Percentiles rank a stretch among this genome's conserved stretches.
These are phyloP conservation scores for Geotrypetes seraphini DNA, from an alignment of 2,797 vertebrate species.

Conservation along the genomic window DNA sequence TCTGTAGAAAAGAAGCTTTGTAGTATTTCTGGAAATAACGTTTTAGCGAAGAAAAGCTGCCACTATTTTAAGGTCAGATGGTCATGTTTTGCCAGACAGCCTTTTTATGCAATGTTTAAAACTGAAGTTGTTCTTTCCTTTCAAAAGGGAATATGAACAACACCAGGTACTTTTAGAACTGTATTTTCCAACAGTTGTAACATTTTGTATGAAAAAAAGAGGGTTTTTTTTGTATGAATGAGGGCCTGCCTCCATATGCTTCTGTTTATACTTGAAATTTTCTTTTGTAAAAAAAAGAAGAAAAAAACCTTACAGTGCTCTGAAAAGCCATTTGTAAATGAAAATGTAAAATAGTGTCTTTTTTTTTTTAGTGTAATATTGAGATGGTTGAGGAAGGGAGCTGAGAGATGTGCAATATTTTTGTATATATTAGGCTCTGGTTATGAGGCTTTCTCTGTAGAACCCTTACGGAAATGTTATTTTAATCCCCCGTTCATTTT, in stretches of 20 bases:
- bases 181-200: constrained; percentile 30
- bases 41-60: no score
- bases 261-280: constrained; percentile 44
- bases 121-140: constrained; percentile 14
- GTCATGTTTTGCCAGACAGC: neutral
- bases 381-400: no score
- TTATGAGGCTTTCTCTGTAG: no score
- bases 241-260: constrained; percentile 30
- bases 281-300: constrained; percentile 10
- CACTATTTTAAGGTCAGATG: neutral
- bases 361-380: no score
- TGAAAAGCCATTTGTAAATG: constrained; percentile 38
- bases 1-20: no score
- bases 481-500: no score
- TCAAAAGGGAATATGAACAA: constrained; percentile 12
- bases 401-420: constrained; percentile 36
- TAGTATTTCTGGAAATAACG: no score
- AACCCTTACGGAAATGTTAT: no score
- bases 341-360: constrained; percentile 39
- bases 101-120: neutral
- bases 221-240: no score
- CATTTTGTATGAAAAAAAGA: constrained; percentile 28
- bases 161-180: constrained; percentile 44
- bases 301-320: constrained; percentile 34
- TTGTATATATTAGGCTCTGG: no score